Evolutionary conservation across 2,113 vertebrate species (phyloP).

Genomic region (Pyxicephalus adspersus): DNA sequence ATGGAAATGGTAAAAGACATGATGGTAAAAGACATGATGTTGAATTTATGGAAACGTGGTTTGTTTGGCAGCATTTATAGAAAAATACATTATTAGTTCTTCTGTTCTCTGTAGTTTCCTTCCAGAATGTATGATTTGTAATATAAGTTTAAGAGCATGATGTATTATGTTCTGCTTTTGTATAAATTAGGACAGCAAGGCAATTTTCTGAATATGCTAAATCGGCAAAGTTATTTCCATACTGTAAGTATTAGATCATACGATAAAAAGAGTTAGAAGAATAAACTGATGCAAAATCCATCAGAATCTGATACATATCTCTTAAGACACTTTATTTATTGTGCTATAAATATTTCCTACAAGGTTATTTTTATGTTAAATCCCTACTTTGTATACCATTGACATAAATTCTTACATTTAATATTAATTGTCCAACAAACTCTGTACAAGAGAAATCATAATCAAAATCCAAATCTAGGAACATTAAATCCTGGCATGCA

Average conservation of each 20-base stretch:
- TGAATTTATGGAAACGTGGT: too few species aligned
- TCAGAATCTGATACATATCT: background rate
- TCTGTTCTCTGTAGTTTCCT: background rate
- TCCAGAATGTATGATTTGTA: background rate
- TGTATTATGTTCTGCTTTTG: background rate
- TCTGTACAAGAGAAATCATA: background rate
- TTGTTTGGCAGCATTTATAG: background rate
- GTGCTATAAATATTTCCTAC: background rate
- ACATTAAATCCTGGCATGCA: too few species aligned
- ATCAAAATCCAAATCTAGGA: too few species aligned
- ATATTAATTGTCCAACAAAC: background rate
- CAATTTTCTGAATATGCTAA: background rate
- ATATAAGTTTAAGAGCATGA: background rate
- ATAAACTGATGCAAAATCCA: background rate
- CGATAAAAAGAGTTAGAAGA: background rate
- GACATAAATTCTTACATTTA: background rate
- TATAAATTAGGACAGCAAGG: background rate
- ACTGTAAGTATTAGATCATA: background rate
- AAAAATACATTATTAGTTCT: background rate
- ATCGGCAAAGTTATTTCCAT: background rate
- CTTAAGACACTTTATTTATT: background rate
- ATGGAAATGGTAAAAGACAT: too few species aligned
- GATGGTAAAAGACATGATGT: too few species aligned
- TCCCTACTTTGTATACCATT: background rate
- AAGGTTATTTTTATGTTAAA: background rate